These are phyloP conservation scores for Ormyrus nitidulus DNA, from an alignment of 2,888 invertebrate genomes.

Conservation along the genomic window DNA sequence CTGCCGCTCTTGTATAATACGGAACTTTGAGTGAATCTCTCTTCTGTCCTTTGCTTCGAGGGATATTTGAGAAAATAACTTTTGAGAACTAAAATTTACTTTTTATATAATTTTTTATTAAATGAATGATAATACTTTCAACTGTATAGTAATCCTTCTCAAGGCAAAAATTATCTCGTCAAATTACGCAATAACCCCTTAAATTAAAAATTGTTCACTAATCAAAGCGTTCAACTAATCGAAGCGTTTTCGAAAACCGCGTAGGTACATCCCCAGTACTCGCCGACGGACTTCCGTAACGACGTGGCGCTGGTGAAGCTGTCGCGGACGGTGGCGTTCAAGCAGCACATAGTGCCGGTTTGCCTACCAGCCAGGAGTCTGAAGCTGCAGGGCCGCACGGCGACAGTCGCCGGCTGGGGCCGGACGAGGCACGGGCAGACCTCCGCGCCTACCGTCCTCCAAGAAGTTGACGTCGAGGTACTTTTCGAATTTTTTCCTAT, in stretches of 20 bases:
- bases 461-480: slow-evolving; percentile 88
- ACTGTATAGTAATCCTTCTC: no score
- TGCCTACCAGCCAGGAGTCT: slow-evolving; percentile 88
- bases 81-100: no score
- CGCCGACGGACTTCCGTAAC: slow-evolving; percentile 93
- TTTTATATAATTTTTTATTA: no score
- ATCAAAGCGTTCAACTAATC: no score
- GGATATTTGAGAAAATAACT: no score
- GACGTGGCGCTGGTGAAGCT: slow-evolving; percentile 90
- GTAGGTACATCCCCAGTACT: slow-evolving; percentile 89
- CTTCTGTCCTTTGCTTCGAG: no score
- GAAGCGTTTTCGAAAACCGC: no score
- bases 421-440: slow-evolving; percentile 91
- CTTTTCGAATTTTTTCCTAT: not conserved
- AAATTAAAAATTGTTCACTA: no score
- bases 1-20: not conserved
- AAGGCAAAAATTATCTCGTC: no score
- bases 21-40: slow-evolving; percentile 1
- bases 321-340: slow-evolving; percentile 88
- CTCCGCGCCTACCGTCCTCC: slow-evolving; percentile 90
- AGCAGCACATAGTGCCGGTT: slow-evolving; percentile 94
- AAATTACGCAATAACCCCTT: no score
- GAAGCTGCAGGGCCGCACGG: slow-evolving; percentile 90
- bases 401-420: slow-evolving; percentile 96
- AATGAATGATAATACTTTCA: no score